These are phyloP conservation scores for Sisyra nigra DNA, from an alignment of 2,888 invertebrate genomes.

Conservation along the genomic window DNA sequence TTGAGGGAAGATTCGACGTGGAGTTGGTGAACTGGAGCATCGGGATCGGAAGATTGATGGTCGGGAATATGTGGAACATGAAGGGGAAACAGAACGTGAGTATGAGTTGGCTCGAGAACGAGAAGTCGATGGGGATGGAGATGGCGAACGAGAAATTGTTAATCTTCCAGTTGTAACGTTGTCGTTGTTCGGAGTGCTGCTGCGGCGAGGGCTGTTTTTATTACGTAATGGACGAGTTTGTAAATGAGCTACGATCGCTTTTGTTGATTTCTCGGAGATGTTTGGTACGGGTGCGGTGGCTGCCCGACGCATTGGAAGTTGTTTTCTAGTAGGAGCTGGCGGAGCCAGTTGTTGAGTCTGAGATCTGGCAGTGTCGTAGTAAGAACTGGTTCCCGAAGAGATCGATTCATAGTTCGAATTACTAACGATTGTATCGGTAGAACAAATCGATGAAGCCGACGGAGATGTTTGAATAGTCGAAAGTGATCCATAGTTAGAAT, in stretches of 20 bases:
- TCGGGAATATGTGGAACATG: conserved; percentile 10
- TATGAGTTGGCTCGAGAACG: conserved; percentile 9
- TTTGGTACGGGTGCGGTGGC: not conserved
- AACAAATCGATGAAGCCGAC: conserved; percentile 13
- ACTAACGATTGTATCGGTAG: conserved; percentile 10
- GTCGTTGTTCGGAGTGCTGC: not conserved
- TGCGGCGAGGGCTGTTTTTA: not conserved
- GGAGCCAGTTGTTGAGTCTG: conserved; percentile 2
- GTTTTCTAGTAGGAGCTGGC: not conserved
- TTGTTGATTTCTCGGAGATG: not conserved
- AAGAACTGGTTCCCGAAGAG: conserved; percentile 7
- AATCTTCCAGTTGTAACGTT: conserved; percentile 5
- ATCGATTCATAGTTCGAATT: conserved; percentile 10
- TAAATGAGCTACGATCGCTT: conserved; percentile 1
- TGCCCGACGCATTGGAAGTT: not conserved
- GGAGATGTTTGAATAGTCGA: conserved; percentile 12
- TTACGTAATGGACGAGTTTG: conserved; percentile 5
- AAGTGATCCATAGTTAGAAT: not conserved
- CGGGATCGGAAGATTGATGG: conserved; percentile 18
- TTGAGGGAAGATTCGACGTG: conserved; percentile 55
- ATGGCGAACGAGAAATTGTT: conserved; percentile 13
- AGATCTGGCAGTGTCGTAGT: conserved; percentile 9
- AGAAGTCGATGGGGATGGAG: conserved; percentile 7
- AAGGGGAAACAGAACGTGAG: conserved; percentile 8
- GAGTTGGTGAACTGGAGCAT: conserved; percentile 28